Conservation (phyloP, 1,140 invertebrate genomes). For the Lethocerus indicus region DNA sequence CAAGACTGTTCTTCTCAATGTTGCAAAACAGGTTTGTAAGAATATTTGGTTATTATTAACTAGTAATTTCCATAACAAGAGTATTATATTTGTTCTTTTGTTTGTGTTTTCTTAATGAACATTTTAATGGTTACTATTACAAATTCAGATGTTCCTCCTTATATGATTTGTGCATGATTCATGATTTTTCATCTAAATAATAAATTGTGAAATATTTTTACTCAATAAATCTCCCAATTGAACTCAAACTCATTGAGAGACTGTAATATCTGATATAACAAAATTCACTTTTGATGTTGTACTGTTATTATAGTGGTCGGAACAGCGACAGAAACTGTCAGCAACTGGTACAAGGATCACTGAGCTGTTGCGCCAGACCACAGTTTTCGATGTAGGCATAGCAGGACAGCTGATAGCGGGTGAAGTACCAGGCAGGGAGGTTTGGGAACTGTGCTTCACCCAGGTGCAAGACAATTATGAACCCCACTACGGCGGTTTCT, state of each 20-base stretch:
- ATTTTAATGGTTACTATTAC: too few relatives aligned
- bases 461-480: constrained; percentile 48
- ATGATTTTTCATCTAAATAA: too few relatives aligned
- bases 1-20: constrained; percentile 48
- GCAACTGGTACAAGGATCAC: constrained; percentile 40
- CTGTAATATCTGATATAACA: too few relatives aligned
- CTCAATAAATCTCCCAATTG: too few relatives aligned
- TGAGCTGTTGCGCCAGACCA: constrained; percentile 32
- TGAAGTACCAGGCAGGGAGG: constrained; percentile 19
- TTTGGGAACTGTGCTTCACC: constrained; percentile 31
- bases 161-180: too few relatives aligned
- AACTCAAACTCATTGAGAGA: too few relatives aligned
- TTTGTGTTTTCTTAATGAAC: neutral
- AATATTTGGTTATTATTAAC: neutral
- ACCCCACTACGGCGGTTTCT: constrained; percentile 67
- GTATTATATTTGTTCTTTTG: neutral
- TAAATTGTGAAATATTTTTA: too few relatives aligned
- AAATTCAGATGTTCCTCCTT: too few relatives aligned
- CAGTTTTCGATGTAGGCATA: constrained; percentile 18
- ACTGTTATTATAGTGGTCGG: constrained; percentile 48
- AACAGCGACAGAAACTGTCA: constrained; percentile 37
- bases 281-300: neutral
- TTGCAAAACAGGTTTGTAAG: constrained; percentile 34
- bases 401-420: constrained; percentile 10
- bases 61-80: neutral